phyloP scores from a whole-genome alignment of 2,888 invertebrate genomes.

The Eubasilissa splendida region DNA sequence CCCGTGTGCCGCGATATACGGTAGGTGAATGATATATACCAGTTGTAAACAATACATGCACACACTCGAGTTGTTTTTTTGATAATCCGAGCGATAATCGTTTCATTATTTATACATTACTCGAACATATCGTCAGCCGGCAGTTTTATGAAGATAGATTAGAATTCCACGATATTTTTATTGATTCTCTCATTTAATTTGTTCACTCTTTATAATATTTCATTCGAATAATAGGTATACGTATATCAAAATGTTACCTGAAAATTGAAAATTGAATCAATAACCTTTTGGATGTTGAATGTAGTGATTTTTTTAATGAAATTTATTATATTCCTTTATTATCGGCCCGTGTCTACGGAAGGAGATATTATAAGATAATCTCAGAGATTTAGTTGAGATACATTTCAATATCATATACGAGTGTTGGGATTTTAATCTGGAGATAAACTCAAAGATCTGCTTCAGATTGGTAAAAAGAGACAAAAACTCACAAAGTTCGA shows the following conservation, averaged over 20 bases:
- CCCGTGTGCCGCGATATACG: too few relatives aligned
- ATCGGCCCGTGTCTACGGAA: too few relatives aligned
- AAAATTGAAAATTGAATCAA: background rate
- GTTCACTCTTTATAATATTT: background rate
- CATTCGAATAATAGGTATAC: background rate
- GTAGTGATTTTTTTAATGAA: background rate
- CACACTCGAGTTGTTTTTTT: background rate
- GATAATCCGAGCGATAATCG: conserved; percentile 16
- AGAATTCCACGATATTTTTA: background rate
- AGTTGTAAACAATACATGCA: too few relatives aligned
- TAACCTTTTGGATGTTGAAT: background rate
- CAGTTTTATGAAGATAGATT: background rate
- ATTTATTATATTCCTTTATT: background rate
- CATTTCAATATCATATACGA: too few relatives aligned
- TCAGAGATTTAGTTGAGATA: too few relatives aligned
- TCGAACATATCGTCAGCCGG: background rate
- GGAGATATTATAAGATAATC: too few relatives aligned
- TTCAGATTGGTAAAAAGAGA: too few relatives aligned
- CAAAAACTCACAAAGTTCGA: too few relatives aligned
- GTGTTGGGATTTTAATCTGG: too few relatives aligned
- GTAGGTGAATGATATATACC: too few relatives aligned
- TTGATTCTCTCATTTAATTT: background rate
- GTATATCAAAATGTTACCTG: too few relatives aligned
- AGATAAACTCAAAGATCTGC: too few relatives aligned
- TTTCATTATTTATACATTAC: conserved; percentile 24